phyloP scores from a whole-genome alignment of 1,140 invertebrate genomes.

The Octopus bimaculoides region DNA sequence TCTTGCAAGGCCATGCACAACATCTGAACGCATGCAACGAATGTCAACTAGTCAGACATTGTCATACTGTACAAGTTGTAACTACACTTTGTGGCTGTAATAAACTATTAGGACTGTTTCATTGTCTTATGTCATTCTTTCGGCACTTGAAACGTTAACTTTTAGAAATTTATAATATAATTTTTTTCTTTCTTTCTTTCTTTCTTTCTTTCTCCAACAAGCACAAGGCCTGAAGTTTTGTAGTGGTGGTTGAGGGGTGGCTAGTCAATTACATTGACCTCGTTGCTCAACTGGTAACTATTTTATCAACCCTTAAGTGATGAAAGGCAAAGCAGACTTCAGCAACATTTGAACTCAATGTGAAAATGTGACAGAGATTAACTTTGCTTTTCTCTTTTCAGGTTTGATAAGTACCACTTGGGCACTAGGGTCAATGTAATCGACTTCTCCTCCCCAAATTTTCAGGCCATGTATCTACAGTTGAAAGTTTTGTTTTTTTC shows the following conservation, averaged over 20 bases:
- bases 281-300: background rate
- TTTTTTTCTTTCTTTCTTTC: background rate
- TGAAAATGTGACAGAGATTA: too few relatives aligned
- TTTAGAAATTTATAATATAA: background rate
- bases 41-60: constrained; percentile 2
- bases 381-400: too few relatives aligned
- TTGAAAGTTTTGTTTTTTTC: too few relatives aligned
- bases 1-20: background rate
- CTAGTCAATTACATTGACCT: background rate
- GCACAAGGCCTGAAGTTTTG: too few relatives aligned
- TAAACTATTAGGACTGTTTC: constrained; percentile 3
- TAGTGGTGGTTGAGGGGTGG: background rate
- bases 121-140: constrained; percentile 4
- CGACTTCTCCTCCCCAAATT: too few relatives aligned
- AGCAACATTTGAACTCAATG: too few relatives aligned
- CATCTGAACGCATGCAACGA: constrained; percentile 9
- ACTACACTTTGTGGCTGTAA: constrained; percentile 6
- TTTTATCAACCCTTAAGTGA: background rate
- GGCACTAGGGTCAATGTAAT: too few relatives aligned
- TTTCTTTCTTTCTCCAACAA: background rate
- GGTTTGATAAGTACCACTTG: too few relatives aligned
- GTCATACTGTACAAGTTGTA: constrained; percentile 6
- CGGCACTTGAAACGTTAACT: background rate
- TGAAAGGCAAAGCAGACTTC: too few relatives aligned
- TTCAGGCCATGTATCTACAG: too few relatives aligned